Base-by-base conservation (phyloP, 2,797 vertebrate genomes). In the Synaphobranchus kaupii region DNA sequence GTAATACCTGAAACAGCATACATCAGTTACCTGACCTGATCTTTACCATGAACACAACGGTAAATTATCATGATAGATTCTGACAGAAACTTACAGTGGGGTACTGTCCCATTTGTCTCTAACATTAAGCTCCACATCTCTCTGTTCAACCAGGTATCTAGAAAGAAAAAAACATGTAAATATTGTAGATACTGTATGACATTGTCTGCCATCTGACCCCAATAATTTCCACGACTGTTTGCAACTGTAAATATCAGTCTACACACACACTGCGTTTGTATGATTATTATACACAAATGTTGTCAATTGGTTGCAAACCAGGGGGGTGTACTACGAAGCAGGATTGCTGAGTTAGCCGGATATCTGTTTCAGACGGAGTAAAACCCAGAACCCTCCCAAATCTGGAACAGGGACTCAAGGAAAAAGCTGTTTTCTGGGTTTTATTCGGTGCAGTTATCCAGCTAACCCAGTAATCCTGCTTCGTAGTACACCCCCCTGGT, bases 51-150 rank as follows among this genome's bases (percentile, higher is more conserved):
- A 12, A 44, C 12, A 28, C 17, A 31, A n/a, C 3, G 4, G 60
- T 0, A 48, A 39, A 90, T 39, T 86, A 31, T 54, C 15, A 20
- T 8, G 31, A 39, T 39, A 39, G 3, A 39, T 39, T 39, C 39
- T 1, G 39, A 39, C 3, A 39, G 39, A 39, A 39, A 97, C 98
- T 98, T 95, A 99, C 98, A 99, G 91, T 3, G 98, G 98, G 58
- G 97, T 99, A 92, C 98, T 99, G 95, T 99, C 97, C 98, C 98
- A 99, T 90, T 97, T 98, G 93, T 99, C 98, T 92, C 97, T 97
- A 86, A 99, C 96, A 91, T 99, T 99, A 90, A 99, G 96, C 92
- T 99, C 98, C 94, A 98, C 97, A 82, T 99, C 98, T 90, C 97
- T 97, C 94, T 99, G 97, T 89, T 99, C 98, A 92, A 99, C 96